Evolutionary conservation across 2,888 invertebrate species (phyloP), one percentile per base, ranked within the genome.

Genomic region (Drosophila koepferae): DNA sequence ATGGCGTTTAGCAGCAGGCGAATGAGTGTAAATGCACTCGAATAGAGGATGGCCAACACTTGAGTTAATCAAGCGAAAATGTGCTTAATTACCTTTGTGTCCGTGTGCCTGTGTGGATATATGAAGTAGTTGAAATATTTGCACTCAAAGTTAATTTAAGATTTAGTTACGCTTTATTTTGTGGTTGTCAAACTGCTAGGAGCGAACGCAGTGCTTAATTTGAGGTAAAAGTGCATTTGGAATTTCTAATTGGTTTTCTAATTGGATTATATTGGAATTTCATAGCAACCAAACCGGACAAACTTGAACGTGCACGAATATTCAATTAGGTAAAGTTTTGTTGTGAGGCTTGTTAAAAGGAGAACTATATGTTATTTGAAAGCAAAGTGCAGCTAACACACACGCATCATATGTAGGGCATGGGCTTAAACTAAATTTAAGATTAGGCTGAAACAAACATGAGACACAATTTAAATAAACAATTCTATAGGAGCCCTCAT

Each of bases 51-150:
- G 23, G 7, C 36, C 18, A n/a, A 18, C 14, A 49, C 69, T 69
- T 56, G 34, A 54, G 56, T 48, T 58, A 68, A 65, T 70, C 64
- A 51, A 54, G 61, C 41, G 36, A 20, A 12, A 60, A 51, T 66
- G 28, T 60, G 58, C 36, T 40, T 18, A 23, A 43, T 43, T n/a
- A 10, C 28, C 18, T 31, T 43, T 20, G n/a, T n/a, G 10, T 18
- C n/a, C 10, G 49, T 6, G 28, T 44, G n/a, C 38, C 56, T 12
- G 18, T 12, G 34, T 14, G 7, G 18, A 18, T 2, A 18, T 41
- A 12, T 10, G 3, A 10, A 53, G 12, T 46, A n/a, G 46, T 34
- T 54, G 34, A 59, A 40, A 41, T 54, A n/a, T 40, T 28, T 64
- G 49, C 44, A 31, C 43, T 20, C 38, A 56, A 23, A 31, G 14